A percentile compares a stretch with the other conserved stretches of the same genome.
These are phyloP conservation scores for Phalacrocorax carbo DNA, from an alignment of 2,113 vertebrate genomes.

Conservation along the genomic window DNA sequence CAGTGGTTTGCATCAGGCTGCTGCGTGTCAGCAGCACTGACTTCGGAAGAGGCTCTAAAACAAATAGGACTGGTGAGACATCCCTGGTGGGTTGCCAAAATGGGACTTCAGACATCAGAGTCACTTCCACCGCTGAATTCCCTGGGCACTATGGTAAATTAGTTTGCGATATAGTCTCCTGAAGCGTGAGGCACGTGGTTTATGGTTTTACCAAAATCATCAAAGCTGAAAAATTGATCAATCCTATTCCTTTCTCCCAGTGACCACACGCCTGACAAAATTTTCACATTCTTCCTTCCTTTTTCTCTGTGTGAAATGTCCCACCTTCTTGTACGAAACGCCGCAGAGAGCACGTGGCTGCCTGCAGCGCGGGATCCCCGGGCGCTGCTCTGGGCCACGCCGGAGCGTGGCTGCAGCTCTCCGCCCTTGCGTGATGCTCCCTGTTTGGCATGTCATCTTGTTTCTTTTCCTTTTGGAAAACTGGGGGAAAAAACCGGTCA, in stretches of 20 bases:
- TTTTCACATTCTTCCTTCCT: constrained; percentile 3
- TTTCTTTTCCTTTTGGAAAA: background rate
- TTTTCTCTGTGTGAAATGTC: background rate
- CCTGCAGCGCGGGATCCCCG: background rate
- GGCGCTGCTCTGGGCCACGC: rapidly evolving
- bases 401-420: background rate
- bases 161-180: background rate
- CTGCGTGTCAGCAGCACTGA: background rate
- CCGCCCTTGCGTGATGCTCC: background rate
- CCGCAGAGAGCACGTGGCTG: background rate
- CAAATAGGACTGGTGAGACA: background rate
- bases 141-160: rapidly evolving
- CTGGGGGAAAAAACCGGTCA: rapidly evolving
- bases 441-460: background rate
- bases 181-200: background rate
- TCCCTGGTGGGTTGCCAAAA: background rate
- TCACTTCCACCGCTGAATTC: background rate
- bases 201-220: background rate
- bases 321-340: rapidly evolving
- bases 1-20: background rate
- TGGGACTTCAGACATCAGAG: background rate
- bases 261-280: background rate
- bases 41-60: background rate
- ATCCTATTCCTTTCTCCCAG: constrained; percentile 13
- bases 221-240: background rate